phyloP scores from a whole-genome alignment of 1,140 invertebrate genomes.

The Nephila pilipes region DNA sequence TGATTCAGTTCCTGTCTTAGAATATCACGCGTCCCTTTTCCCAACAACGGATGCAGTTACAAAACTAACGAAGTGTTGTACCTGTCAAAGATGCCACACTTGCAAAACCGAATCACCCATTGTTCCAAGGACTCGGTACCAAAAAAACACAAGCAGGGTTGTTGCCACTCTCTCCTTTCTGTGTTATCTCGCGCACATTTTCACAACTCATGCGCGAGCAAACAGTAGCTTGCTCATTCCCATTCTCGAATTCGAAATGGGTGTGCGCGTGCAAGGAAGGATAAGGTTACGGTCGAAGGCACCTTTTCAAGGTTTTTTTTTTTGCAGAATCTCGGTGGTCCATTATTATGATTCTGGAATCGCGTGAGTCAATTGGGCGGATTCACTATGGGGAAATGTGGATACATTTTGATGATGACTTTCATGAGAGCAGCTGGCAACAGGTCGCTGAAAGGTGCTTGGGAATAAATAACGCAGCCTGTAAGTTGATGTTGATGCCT shows the following conservation, averaged over 20 bases:
- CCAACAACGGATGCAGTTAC: background rate
- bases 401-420: background rate
- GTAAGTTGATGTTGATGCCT: no score
- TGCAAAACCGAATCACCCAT: background rate
- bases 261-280: slow-evolving; percentile 8
- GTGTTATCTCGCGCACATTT: background rate
- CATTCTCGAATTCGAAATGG: background rate
- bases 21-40: background rate
- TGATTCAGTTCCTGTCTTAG: background rate
- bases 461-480: background rate
- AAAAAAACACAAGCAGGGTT: background rate
- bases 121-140: background rate
- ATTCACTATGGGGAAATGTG: background rate
- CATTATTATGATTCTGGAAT: background rate
- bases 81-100: no score
- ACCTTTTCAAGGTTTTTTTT: slow-evolving; percentile 49
- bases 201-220: background rate
- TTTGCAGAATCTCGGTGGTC: background rate
- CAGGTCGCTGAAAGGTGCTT: background rate
- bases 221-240: background rate
- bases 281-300: slow-evolving; percentile 29
- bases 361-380: background rate
- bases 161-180: background rate
- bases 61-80: background rate
- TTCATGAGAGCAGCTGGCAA: background rate